Percentiles rank a stretch among this genome's conserved stretches.
Conservation (phyloP, 2,888 invertebrate species). For the Drosophila vallismaia region DNA sequence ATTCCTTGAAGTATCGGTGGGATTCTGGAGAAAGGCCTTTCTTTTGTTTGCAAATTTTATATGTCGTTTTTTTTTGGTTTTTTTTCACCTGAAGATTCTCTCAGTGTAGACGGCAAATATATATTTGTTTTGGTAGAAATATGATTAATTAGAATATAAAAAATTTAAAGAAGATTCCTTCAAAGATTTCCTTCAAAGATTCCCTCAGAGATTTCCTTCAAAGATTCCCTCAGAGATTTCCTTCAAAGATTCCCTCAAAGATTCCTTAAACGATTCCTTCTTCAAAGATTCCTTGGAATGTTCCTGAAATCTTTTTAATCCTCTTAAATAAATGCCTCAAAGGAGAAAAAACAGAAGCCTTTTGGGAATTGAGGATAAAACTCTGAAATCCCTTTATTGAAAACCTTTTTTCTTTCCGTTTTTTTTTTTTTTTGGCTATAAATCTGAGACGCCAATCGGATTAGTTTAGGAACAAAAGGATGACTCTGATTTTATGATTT, state of each 20-base stretch:
- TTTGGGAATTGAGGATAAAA: background rate
- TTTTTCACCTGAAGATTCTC: background rate
- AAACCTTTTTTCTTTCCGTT: background rate
- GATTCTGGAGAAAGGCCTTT: background rate
- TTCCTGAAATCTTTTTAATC: background rate
- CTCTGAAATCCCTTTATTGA: background rate
- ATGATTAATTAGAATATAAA: too few species aligned
- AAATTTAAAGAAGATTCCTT: too few species aligned
- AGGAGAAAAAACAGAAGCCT: background rate
- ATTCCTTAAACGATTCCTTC: too few species aligned
- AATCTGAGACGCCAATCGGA: slow-evolving; percentile 4
- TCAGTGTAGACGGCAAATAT: background rate
- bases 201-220: too few species aligned
- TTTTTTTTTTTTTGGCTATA: background rate
- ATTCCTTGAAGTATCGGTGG: too few species aligned
- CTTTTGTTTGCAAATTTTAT: slow-evolving; percentile 11
- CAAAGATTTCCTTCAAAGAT: too few species aligned
- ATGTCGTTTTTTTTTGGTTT: background rate
- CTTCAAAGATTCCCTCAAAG: too few species aligned
- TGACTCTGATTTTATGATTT: background rate
- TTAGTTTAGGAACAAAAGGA: slow-evolving; percentile 16
- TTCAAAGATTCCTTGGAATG: too few species aligned
- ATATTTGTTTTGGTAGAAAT: background rate
- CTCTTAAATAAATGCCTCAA: background rate
- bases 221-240: too few species aligned